Base-by-base conservation (phyloP, 2,888 invertebrate genomes). In the Andrena chrysosceles region DNA sequence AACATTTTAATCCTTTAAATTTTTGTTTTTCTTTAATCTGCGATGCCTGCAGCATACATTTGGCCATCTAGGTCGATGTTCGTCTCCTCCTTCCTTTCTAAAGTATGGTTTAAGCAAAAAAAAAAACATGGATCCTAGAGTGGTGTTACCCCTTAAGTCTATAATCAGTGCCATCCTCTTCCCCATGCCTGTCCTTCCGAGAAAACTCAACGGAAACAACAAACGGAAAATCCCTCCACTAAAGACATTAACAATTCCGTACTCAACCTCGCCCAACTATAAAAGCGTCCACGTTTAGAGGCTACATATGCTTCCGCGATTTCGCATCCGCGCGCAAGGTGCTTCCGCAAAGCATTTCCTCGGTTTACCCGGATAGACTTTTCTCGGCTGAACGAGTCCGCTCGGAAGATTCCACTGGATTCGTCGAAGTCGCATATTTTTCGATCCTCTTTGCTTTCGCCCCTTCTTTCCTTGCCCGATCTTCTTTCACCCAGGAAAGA, bases 361-460 rank as follows among this genome's bases (percentile, higher is more conserved):
- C 35, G 59, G 79, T 54, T 54, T 54, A 54, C 54, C 54, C n/a
- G 54, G 20, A 54, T 54, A 54, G 54, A 54, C n/a, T 42, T 7
- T 54, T 54, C 54, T 3, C 54, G 54, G 26, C 42, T 80, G 66
- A 74, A 33, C 56, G 74, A 49, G 29, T 59, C 42, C n/a, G 49
- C 54, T 52, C 66, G 54, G 56, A 79, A 81, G 83, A 83, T 85
- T 85, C 82, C 70, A 63, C 78, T 54, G 83, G 69, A 81, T 66
- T 64, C 62, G 60, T 52, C 77, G 49, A 69, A 74, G 62, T 81
- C 64, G 69, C 72, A 63, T 59, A 69, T 71, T 71, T 72, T n/a
- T 23, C 64, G 66, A 63, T 63, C 60, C 56, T 31, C 70, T 77
- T 74, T 68, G 49, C 68, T 48, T 63, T 26, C 60, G 68, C 48